Evolutionary conservation across 2,888 invertebrate genomes (phyloP), one percentile per base, ranked within the genome.

Genomic region (Eupithecia subfuscata): DNA sequence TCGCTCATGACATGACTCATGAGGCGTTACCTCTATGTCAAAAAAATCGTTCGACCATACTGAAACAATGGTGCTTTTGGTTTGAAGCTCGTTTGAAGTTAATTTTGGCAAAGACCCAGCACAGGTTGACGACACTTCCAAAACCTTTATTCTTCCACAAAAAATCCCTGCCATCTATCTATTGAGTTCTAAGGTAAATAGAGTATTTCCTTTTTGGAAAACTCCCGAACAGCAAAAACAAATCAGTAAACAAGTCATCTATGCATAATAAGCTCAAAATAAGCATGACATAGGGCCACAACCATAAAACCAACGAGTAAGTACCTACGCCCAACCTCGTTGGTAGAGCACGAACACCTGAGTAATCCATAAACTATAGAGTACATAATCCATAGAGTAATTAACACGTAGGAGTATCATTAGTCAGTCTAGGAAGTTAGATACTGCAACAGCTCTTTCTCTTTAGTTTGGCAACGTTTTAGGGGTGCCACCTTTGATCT

Each of bases 391-490:
- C 37, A 37, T 67, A 37, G 37, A 40, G 60, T 40, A 67, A 67
- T 67, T 67, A 40, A n/a, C 65, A n/a, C 65, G 65, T 67, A 67
- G 65, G 65, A 37, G 65, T 67, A n/a, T 67, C 37, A 67, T 67
- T 67, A 67, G 65, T 67, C 65, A 67, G 65, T 11, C 37, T 67
- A 67, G 34, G 37, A 34, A 67, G 65, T 40, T 11, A 6, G 12
- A 37, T 67, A 34, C 34, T 67, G 65, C n/a, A 60, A 25, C 60
- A 60, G 25, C 25, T 56, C 56, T 56, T 52, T 52, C 56, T 56
- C 56, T 60, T 64, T 34, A 67, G 34, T 67, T 67, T 67, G 65
- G 37, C 40, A 67, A 60, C 4, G 25, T 25, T n/a, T 18, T 40
- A 67, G 65, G 65, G 40, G 3, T 67, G 65, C 22, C 34, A 34